Evolutionary conservation across 2,113 vertebrate species (phyloP).

Genomic region (Eleginops maclovinus): DNA sequence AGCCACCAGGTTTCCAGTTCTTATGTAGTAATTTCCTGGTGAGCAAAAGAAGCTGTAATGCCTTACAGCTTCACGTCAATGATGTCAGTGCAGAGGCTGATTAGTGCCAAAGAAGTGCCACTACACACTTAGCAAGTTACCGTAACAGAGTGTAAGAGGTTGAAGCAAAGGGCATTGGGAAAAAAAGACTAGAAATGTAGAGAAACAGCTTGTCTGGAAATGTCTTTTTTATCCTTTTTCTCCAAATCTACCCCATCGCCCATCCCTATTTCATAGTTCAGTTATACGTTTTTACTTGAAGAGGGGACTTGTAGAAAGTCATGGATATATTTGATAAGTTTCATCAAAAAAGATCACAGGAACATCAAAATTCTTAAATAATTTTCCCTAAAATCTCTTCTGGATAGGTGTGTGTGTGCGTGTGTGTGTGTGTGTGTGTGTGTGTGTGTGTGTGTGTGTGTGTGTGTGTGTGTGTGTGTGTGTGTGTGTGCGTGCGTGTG

Average conservation of each 20-base stretch:
- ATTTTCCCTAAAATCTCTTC: neutral
- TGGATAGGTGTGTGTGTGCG: too few relatives aligned
- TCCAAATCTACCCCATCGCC: neutral
- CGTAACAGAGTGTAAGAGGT: neutral
- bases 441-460: neutral
- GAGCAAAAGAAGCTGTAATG: conserved; percentile 19
- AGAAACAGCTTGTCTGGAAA: neutral
- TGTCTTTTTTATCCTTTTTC: neutral
- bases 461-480: conserved; percentile 5
- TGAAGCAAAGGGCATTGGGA: neutral
- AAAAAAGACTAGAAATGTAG: neutral
- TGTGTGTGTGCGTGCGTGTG: neutral
- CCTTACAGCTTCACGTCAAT: conserved; percentile 14
- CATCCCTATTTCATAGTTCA: neutral
- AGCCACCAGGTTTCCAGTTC: neutral
- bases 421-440: too few relatives aligned
- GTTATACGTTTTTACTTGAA: neutral
- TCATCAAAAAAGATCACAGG: neutral
- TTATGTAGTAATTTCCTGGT: conserved; percentile 43
- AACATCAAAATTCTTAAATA: neutral
- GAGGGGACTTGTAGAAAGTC: neutral
- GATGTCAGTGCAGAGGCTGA: conserved; percentile 33
- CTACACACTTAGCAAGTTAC: conserved; percentile 5
- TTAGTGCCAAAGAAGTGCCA: conserved; percentile 24
- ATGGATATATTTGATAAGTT: neutral